Evolutionary conservation across 2,797 vertebrate species (phyloP).

Genomic region (Anguilla anguilla): DNA sequence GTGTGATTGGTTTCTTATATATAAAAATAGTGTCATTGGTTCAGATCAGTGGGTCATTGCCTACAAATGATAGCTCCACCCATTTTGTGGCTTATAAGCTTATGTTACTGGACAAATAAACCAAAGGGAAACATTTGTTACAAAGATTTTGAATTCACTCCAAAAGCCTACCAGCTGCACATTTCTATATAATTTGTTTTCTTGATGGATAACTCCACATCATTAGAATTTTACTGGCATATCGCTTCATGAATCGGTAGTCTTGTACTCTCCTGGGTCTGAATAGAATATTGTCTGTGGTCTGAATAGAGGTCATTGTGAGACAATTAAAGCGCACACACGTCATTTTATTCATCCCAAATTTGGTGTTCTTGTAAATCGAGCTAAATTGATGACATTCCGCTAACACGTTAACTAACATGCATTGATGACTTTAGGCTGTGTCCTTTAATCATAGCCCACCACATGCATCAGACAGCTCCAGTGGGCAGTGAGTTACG

Average conservation of each 20-base stretch:
- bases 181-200: background rate
- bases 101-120: background rate
- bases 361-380: background rate
- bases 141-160: background rate
- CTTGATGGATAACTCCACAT: background rate
- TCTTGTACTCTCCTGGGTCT: background rate
- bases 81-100: too few relatives aligned
- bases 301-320: background rate
- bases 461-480: background rate
- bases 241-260: background rate
- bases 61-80: background rate
- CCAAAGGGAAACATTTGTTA: background rate
- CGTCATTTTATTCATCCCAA: background rate
- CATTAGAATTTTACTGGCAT: background rate
- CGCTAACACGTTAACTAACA: background rate
- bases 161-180: background rate
- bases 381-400: background rate
- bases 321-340: background rate
- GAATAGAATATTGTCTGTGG: background rate
- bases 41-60: background rate
- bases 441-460: constrained; percentile 8
- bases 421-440: background rate
- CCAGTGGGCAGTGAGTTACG: background rate
- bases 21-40: background rate
- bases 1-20: background rate